Base-by-base conservation (phyloP, 1,140 invertebrate species). In the Zaprionus gabonicus region DNA sequence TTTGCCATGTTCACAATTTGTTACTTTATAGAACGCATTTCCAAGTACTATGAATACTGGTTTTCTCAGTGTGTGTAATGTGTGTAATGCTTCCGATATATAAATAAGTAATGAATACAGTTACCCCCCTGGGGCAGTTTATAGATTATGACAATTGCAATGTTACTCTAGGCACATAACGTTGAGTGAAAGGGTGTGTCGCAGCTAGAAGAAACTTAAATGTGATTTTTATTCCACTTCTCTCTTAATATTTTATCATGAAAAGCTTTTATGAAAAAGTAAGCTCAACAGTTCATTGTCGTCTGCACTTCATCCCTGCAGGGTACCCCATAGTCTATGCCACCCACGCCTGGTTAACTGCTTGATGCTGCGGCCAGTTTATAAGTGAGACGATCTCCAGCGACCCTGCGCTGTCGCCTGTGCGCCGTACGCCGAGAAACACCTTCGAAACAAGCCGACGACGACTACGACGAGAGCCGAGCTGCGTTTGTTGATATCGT, bases 341-440 rank as follows among this genome's bases (percentile, higher is more conserved):
- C 20, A 51, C 20, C 46, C 17, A 51, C 17, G 9, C 20, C 10
- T 34, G 31, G 0, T 3, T 34, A 34, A 1, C 9, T 12, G n/a
- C 3, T 12, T 56, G 74, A 76, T 76, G 73, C 73, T 76, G 68
- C 58, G 68, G 71, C 70, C 72, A 69, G 74, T 80, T 81, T 90
- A 90, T 71, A 85, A 88, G 67, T 79, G 63, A 81, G 71, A n/a
- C 78, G 85, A 81, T 90, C 71, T 73, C 74, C 58, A 67, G 76
- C 85, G 84, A 88, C 85, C 85, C 84, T 88, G 84, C 81, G 71
- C 66, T 88, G 77, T 88, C 71, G 83, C 80, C 73, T 87, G 69
- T 76, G 41, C 78, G 84, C 84, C 79, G 69, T 70, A 77, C 75
- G 81, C 59, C 64, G 76, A 41, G 46, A 55, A 59, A 70, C 66